These are phyloP conservation scores for Hypocryptadius cinnamomeus DNA, from an alignment of 2,113 vertebrate genomes.

Conservation along the genomic window DNA sequence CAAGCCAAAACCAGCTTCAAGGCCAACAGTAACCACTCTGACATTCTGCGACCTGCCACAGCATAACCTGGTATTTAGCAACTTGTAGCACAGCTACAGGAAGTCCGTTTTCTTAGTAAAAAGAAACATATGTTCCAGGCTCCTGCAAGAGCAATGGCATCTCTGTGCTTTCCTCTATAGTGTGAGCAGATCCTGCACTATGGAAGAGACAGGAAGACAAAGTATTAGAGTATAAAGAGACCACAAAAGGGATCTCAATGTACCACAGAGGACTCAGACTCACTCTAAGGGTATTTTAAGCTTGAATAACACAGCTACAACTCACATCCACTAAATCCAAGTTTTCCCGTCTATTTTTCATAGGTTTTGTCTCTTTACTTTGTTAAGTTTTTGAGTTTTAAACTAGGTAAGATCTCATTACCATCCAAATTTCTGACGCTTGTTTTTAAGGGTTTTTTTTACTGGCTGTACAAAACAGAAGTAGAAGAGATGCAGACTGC, in stretches of 20 bases:
- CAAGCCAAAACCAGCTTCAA: not conserved
- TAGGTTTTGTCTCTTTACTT: not conserved
- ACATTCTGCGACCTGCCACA: not conserved
- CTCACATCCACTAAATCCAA: not conserved
- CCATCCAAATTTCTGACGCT: not conserved
- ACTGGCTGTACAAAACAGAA: not conserved
- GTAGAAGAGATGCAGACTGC: not conserved
- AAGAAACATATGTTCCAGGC: not conserved
- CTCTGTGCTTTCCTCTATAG: not conserved
- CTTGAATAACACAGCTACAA: not conserved
- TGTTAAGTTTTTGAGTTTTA: not conserved
- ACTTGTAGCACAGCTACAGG: not conserved
- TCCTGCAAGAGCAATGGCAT: not conserved
- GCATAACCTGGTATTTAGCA: conserved; percentile 1
- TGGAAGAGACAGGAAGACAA: not conserved
- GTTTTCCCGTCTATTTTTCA: not conserved
- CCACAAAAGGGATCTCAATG: not conserved
- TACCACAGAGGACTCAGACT: not conserved
- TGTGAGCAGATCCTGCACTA: not conserved
- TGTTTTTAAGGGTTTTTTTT: not conserved
- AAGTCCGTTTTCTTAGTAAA: not conserved
- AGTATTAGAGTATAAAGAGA: not conserved
- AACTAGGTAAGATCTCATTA: not conserved
- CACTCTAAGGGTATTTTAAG: not conserved
- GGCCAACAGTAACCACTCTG: not conserved